Conservation (phyloP, 2,113 vertebrate species). For the Podiceps cristatus region DNA sequence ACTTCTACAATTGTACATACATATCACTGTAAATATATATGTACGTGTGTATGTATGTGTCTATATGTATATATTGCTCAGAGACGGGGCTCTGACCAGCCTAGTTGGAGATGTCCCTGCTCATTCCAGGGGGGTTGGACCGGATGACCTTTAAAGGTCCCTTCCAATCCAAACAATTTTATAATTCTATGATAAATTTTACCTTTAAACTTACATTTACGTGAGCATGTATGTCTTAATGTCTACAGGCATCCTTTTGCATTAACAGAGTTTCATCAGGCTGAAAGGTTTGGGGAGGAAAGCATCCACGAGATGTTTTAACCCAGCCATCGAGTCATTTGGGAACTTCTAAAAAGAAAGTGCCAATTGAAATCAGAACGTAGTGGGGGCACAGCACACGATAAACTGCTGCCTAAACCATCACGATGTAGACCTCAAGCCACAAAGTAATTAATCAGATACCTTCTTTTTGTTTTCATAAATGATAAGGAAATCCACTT, state of each 20-base stretch:
- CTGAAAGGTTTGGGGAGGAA: neutral
- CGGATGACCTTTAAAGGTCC: neutral
- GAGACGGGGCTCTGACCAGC: neutral
- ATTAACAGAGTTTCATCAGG: neutral
- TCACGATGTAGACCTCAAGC: neutral
- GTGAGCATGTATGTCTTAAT: neutral
- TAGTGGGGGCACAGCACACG: neutral
- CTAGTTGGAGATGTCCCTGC: neutral
- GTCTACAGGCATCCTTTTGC: neutral
- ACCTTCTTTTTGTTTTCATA: slow-evolving; percentile 58
- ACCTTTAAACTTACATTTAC: neutral
- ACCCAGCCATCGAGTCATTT: neutral
- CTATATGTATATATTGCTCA: fast-evolving
- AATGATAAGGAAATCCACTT: slow-evolving; percentile 66
- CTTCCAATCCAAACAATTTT: neutral
- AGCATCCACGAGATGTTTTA: neutral
- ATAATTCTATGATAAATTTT: neutral
- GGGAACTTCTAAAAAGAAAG: neutral
- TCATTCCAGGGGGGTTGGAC: neutral
- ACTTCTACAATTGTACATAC: neutral
- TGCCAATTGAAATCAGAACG: neutral
- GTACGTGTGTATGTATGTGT: fast-evolving
- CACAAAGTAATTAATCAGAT: slow-evolving; percentile 33
- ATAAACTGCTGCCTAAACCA: neutral
- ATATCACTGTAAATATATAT: neutral